Conservation (phyloP, 2,888 invertebrate species). For the Ochlodes sylvanus region DNA sequence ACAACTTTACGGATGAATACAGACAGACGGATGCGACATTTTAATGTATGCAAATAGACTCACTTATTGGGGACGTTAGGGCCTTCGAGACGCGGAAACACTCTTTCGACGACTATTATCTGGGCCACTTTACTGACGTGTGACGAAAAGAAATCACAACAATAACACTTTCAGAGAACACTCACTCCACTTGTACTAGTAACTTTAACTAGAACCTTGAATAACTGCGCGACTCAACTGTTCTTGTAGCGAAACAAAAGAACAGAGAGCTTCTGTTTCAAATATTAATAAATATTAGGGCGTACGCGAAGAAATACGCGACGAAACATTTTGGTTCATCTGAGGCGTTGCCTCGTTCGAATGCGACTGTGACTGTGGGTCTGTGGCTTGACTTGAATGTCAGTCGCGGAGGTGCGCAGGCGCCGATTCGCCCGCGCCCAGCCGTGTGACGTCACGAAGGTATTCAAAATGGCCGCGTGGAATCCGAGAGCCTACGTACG, state of each 20-base stretch:
- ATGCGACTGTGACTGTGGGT: constrained; percentile 61
- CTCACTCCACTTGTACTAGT: constrained; percentile 58
- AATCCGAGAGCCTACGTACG: constrained; percentile 79
- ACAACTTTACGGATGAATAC: constrained; percentile 52
- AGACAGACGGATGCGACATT: constrained; percentile 67
- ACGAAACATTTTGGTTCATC: constrained; percentile 71
- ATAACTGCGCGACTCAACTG: constrained; percentile 66
- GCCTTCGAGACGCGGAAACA: constrained; percentile 68
- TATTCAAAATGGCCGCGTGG: constrained; percentile 83
- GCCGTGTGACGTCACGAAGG: constrained; percentile 78
- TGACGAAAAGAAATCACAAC: constrained; percentile 77
- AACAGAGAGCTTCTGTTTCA: constrained; percentile 70
- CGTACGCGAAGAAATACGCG: constrained; percentile 71
- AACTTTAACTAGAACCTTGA: neutral
- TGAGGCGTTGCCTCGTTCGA: constrained; percentile 77
- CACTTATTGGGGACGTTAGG: constrained; percentile 71
- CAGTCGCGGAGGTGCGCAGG: constrained; percentile 63
- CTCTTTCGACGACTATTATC: constrained; percentile 69
- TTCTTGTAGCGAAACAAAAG: constrained; percentile 69
- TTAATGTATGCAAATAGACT: constrained; percentile 74
- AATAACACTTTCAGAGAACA: constrained; percentile 72
- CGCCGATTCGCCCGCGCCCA: constrained; percentile 76
- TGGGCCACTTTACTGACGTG: constrained; percentile 73
- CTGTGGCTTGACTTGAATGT: constrained; percentile 41
- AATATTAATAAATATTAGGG: constrained; percentile 63